Evolutionary conservation across 2,113 vertebrate species (phyloP).

Genomic region (Aix galericulata): DNA sequence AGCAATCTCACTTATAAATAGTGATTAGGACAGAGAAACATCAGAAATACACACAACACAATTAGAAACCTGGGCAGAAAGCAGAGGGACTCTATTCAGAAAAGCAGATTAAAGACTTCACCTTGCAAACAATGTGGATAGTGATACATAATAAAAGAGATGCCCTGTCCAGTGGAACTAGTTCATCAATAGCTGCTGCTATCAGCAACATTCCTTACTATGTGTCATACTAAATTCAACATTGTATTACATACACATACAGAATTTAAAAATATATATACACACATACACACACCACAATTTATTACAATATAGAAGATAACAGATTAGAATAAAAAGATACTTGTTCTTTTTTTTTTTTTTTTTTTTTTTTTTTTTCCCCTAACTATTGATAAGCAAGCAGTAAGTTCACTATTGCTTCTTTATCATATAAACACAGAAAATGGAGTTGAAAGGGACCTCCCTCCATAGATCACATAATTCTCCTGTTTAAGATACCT

Average conservation of each 20-base stretch:
- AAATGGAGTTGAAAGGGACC: neutral
- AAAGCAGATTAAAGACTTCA: neutral
- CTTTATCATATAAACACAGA: neutral
- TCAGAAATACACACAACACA: neutral
- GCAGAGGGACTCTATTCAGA: neutral
- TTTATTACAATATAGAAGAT: neutral
- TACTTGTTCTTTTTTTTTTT: neutral
- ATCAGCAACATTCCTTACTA: neutral
- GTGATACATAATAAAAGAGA: fast-evolving
- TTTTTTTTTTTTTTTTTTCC: neutral
- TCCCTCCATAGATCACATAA: neutral
- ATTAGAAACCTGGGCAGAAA: neutral
- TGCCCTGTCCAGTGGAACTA: neutral
- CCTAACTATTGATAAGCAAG: neutral
- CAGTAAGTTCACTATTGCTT: neutral
- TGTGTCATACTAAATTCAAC: neutral
- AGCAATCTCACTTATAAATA: neutral
- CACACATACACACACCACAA: too few relatives aligned
- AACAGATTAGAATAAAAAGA: neutral
- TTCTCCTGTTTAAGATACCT: neutral
- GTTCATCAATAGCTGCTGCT: neutral
- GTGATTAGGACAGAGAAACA: neutral
- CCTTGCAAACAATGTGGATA: neutral
- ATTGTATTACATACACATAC: neutral
- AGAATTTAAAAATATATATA: neutral